Conservation (phyloP, 2,888 invertebrate species). For the Pristionchus japonicus region DNA sequence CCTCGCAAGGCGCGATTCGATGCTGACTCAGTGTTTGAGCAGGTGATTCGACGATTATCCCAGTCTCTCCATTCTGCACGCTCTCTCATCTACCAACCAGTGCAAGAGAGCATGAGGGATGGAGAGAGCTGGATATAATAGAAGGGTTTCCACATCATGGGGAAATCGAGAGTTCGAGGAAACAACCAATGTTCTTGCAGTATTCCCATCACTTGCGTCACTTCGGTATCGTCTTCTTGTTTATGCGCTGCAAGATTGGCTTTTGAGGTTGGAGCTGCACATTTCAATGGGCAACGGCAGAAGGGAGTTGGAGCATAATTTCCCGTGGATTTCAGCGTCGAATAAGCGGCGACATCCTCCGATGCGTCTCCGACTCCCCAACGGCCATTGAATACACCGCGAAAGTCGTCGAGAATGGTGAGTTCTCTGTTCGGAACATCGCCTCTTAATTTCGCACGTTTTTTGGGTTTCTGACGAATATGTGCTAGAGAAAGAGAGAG, state of each 20-base stretch:
- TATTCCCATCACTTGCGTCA: constrained; percentile 1
- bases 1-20: background rate
- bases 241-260: background rate
- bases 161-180: background rate
- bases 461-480: too few relatives aligned
- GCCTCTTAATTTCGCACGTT: too few relatives aligned
- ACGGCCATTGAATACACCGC: background rate
- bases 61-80: too few relatives aligned
- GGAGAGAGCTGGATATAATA: too few relatives aligned
- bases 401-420: background rate
- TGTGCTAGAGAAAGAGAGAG: too few relatives aligned
- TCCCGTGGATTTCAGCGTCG: background rate
- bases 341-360: background rate
- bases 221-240: background rate
- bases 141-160: background rate
- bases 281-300: too few relatives aligned
- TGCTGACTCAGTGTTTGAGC: constrained; percentile 30
- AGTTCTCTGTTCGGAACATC: too few relatives aligned
- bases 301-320: too few relatives aligned
- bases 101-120: background rate
- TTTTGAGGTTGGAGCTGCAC: background rate
- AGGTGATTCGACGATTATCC: too few relatives aligned
- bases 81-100: too few relatives aligned
- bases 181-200: background rate
- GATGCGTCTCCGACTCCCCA: background rate